These are phyloP conservation scores for Scalopus aquaticus DNA, from an alignment of 2,113 vertebrate species.

Conservation along the genomic window DNA sequence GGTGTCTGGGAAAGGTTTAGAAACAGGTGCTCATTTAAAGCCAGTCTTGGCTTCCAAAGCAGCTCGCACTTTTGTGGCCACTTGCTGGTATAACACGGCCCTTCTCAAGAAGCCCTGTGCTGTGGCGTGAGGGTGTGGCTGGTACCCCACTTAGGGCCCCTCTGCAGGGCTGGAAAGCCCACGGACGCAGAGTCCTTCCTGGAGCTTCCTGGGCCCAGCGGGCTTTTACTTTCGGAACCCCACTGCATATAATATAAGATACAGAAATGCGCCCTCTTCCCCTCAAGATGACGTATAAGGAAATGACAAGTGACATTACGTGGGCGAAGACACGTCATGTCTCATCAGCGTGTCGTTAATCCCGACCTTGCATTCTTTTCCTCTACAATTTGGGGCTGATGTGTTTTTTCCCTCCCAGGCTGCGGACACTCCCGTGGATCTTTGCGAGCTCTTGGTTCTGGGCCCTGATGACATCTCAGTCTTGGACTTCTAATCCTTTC, in stretches of 20 bases:
- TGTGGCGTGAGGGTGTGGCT: accelerated
- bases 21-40: not conserved
- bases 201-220: not conserved
- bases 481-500: not conserved
- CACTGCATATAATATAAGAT: not conserved
- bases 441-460: not conserved
- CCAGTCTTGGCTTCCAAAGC: not conserved
- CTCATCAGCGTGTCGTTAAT: not conserved
- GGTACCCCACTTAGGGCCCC: not conserved
- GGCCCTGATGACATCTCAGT: not conserved
- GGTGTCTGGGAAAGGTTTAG: not conserved
- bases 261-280: not conserved
- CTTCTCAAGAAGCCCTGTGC: not conserved
- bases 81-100: not conserved
- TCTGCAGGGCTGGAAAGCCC: not conserved
- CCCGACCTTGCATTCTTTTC: not conserved
- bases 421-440: not conserved
- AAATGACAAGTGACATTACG: too few species aligned
- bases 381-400: not conserved
- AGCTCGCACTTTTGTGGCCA: not conserved
- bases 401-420: not conserved
- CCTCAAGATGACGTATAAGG: not conserved
- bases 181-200: too few species aligned
- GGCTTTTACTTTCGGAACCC: not conserved
- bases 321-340: not conserved